phyloP scores from a whole-genome alignment of 2,113 vertebrate genomes.

The Nannobrachium achirus region DNA sequence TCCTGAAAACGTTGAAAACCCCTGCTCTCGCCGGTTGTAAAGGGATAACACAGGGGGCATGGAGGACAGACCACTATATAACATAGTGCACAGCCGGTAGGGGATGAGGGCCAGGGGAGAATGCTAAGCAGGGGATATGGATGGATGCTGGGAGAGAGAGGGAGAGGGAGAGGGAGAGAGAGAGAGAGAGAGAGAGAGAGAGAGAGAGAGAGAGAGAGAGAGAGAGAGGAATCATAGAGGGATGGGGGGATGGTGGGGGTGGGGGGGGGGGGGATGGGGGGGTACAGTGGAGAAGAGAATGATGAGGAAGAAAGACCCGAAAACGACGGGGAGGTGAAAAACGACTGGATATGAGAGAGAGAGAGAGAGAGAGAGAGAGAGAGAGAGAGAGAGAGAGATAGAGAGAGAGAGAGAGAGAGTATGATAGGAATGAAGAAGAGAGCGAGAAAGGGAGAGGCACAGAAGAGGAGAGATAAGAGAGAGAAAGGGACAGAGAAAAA shows the following conservation, averaged over 20 bases:
- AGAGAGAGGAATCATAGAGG: not conserved
- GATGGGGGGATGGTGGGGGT: not conserved
- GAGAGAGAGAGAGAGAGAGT: slow-evolving; percentile 3
- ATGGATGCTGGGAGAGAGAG: not conserved
- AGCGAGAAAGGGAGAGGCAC: not conserved
- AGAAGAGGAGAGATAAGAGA: not conserved
- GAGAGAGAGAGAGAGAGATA: slow-evolving; percentile 10
- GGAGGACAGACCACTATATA: not conserved
- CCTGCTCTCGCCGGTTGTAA: too few relatives aligned
- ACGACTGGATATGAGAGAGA: not conserved
- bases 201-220: not conserved
- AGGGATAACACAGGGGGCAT: too few relatives aligned
- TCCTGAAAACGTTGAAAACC: too few relatives aligned
- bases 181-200: slow-evolving; percentile 9
- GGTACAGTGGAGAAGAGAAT: not conserved
- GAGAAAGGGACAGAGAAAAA: slow-evolving; percentile 1
- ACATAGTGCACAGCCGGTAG: not conserved
- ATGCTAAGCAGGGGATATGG: not conserved
- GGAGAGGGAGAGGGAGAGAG: not conserved
- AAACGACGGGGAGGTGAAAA: not conserved
- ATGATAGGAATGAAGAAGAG: not conserved
- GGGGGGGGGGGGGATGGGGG: slow-evolving; percentile 1
- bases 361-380: not conserved
- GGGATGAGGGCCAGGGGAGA: not conserved
- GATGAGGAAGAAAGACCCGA: not conserved